Conservation (phyloP, 2,113 vertebrate genomes). For the Camelus dromedarius region DNA sequence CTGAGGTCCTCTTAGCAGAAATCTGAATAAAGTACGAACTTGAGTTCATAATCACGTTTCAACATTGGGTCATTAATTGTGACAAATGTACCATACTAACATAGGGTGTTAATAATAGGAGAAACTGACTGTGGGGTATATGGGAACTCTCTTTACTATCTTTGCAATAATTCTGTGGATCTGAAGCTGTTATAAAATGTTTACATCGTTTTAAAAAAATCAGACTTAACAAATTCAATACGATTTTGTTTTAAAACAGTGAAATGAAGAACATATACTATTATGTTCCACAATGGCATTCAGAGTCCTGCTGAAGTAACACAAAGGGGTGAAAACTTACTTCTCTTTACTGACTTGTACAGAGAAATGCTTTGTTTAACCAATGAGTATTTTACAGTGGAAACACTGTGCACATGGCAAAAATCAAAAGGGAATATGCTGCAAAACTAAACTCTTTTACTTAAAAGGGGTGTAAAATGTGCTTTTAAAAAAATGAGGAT, state of each 20-base stretch:
- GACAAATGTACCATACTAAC: background rate
- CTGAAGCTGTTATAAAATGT: background rate
- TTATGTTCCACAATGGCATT: background rate
- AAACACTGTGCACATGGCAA: background rate
- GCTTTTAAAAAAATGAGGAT: background rate
- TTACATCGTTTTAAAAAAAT: background rate
- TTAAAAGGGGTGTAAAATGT: background rate
- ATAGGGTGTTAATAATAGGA: background rate
- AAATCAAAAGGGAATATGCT: background rate
- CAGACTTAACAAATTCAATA: background rate
- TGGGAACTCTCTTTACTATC: background rate
- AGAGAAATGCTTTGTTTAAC: background rate
- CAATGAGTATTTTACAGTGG: background rate
- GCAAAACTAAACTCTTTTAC: background rate
- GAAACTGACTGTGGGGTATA: background rate
- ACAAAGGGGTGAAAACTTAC: background rate
- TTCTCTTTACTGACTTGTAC: background rate
- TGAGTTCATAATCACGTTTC: background rate
- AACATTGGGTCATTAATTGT: background rate
- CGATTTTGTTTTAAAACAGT: conserved; percentile 1
- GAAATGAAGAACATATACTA: background rate
- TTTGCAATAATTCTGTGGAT: background rate
- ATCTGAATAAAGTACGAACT: background rate
- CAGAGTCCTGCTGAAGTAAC: background rate
- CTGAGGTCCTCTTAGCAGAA: no score